Conservation (phyloP, 2,797 vertebrate species). For the Borostomias antarcticus region DNA sequence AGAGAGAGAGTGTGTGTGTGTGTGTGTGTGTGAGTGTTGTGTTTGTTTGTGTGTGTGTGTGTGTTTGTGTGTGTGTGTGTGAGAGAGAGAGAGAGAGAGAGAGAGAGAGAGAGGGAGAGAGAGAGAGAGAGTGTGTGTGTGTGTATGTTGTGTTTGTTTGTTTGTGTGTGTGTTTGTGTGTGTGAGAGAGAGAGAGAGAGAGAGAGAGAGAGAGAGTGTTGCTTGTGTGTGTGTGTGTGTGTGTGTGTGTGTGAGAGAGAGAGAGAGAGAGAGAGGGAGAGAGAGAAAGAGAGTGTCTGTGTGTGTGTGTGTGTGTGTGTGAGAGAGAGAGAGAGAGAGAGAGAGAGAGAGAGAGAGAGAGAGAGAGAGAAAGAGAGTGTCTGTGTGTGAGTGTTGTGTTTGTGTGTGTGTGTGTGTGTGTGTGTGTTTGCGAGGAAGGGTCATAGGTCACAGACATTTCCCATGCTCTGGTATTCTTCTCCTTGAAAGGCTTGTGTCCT, state of each 20-base stretch:
- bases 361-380: neutral
- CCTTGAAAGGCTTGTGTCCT: constrained; percentile 33
- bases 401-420: constrained; percentile 8
- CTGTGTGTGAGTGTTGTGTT: neutral
- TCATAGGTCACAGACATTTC: constrained; percentile 29
- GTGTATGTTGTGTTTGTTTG: too few relatives aligned
- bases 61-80: neutral
- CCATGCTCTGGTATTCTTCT: constrained; percentile 36
- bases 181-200: neutral
- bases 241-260: neutral
- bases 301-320: constrained; percentile 4
- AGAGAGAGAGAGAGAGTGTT: neutral
- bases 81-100: neutral
- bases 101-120: neutral
- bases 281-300: neutral
- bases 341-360: neutral
- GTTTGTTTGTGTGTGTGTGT: neutral
- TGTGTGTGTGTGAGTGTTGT: too few relatives aligned
- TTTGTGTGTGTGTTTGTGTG: neutral
- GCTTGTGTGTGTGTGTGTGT: neutral
- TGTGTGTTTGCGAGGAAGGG: neutral
- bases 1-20: neutral
- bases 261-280: neutral
- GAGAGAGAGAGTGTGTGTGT: neutral
- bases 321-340: too few relatives aligned